Evolutionary conservation across 2,888 invertebrate genomes (phyloP).

Genomic region (Hecatera dysodea): DNA sequence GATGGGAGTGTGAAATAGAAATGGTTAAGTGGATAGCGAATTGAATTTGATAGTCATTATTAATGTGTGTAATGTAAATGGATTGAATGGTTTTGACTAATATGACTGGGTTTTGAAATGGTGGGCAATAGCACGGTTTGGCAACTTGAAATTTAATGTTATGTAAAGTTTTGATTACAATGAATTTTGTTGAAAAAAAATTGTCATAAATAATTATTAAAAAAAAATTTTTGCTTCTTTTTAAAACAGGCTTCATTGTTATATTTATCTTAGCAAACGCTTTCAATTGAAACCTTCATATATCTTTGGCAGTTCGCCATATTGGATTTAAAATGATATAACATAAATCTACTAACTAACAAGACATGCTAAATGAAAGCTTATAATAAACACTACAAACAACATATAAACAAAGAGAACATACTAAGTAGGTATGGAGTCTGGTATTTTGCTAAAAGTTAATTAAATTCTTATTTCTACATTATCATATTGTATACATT

Average conservation of each 20-base stretch:
- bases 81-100: slow-evolving; percentile 2
- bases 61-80: slow-evolving; percentile 18
- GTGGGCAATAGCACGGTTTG: background rate
- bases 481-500: background rate
- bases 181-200: background rate
- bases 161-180: background rate
- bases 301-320: background rate
- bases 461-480: background rate
- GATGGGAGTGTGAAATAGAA: slow-evolving; percentile 55
- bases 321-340: background rate
- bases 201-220: too few relatives aligned
- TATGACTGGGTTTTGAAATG: background rate
- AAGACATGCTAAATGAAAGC: background rate
- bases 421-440: too few relatives aligned
- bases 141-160: background rate
- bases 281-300: too few relatives aligned
- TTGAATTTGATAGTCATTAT: slow-evolving; percentile 34
- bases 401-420: too few relatives aligned
- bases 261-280: too few relatives aligned
- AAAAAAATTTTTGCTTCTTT: too few relatives aligned
- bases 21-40: slow-evolving; percentile 13
- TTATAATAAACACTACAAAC: background rate
- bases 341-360: background rate
- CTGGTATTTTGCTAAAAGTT: background rate
- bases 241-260: too few relatives aligned